Evolutionary conservation across 1,140 invertebrate species (phyloP).

Genomic region (Drosophila pseudoobscura): DNA sequence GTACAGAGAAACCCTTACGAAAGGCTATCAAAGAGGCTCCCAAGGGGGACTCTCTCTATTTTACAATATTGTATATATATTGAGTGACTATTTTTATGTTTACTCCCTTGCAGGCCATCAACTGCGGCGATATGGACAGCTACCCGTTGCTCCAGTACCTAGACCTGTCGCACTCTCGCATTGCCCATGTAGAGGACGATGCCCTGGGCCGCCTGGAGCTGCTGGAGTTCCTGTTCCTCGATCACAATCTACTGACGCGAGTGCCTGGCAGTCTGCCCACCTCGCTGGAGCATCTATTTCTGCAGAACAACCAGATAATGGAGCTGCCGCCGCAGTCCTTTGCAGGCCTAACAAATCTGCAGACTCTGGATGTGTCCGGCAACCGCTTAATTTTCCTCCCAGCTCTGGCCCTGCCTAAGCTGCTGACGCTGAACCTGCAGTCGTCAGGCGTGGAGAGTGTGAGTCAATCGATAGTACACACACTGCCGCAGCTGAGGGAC

Average conservation of each 20-base stretch:
- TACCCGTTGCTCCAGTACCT: conserved; percentile 92
- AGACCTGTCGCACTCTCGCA: conserved; percentile 91
- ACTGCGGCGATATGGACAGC: conserved; percentile 93
- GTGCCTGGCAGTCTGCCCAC: conserved; percentile 88
- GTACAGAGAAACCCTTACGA: neutral
- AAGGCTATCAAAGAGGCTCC: neutral
- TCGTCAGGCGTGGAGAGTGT: conserved; percentile 67
- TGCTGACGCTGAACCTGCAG: conserved; percentile 75
- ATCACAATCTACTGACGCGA: conserved; percentile 88
- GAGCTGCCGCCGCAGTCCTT: conserved; percentile 88
- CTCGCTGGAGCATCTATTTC: conserved; percentile 86
- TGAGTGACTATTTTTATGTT: neutral
- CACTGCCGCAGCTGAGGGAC: conserved; percentile 72
- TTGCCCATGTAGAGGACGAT: conserved; percentile 92
- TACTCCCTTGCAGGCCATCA: conserved; percentile 84
- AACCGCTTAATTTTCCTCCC: conserved; percentile 79
- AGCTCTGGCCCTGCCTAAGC: conserved; percentile 60
- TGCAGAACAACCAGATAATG: conserved; percentile 87
- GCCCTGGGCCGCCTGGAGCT: conserved; percentile 92
- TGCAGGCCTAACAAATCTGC: conserved; percentile 87
- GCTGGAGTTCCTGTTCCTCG: conserved; percentile 90
- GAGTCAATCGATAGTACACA: conserved; percentile 77
- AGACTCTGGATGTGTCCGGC: conserved; percentile 85
- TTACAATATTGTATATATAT: neutral
- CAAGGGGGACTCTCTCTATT: neutral